These are phyloP conservation scores for Muscicapa comitata DNA, from an alignment of 2,797 vertebrate genomes.

Conservation along the genomic window DNA sequence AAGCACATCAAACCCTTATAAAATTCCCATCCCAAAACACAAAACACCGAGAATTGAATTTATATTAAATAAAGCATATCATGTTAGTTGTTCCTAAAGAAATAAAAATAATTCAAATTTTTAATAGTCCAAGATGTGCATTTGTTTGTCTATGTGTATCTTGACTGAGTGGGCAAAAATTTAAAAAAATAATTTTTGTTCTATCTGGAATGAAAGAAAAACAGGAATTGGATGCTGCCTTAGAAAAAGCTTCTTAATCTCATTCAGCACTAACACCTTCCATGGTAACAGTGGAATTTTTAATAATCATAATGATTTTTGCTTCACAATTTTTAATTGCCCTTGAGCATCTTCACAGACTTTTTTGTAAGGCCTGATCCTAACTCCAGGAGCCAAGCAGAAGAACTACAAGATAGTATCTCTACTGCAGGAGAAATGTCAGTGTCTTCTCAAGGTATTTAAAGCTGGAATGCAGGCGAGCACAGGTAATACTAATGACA, in stretches of 20 bases:
- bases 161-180: not conserved
- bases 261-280: not conserved
- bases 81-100: not conserved
- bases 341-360: not conserved
- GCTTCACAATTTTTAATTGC: not conserved
- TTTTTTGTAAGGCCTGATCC: not conserved
- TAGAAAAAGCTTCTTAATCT: not conserved
- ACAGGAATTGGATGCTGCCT: not conserved
- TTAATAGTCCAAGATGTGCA: not conserved
- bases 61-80: not conserved
- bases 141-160: not conserved
- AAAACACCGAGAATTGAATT: not conserved
- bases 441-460: not conserved
- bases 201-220: not conserved
- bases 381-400: not conserved
- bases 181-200: not conserved
- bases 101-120: not conserved
- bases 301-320: not conserved
- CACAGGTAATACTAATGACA: not conserved
- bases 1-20: not conserved
- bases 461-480: not conserved
- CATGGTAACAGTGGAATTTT: not conserved
- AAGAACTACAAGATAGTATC: not conserved
- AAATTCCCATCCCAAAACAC: not conserved
- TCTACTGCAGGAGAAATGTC: not conserved